phyloP scores from a whole-genome alignment of 2,797 vertebrate species.

The Chromobotia macracanthus region DNA sequence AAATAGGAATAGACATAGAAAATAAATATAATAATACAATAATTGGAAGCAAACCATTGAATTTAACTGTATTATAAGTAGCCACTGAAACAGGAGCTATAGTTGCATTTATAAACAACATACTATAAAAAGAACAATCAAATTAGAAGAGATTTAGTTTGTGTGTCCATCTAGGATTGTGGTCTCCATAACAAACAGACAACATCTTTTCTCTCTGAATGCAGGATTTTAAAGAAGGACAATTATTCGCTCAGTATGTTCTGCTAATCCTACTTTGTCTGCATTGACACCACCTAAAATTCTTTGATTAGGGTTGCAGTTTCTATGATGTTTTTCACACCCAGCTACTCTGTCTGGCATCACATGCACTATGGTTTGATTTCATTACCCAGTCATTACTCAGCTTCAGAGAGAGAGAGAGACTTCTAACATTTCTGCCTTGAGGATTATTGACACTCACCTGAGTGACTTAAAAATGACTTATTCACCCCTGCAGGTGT shows the following conservation, averaged over 20 bases:
- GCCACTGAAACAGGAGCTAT: slow-evolving; percentile 32
- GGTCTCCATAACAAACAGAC: slow-evolving; percentile 53
- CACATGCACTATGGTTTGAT: slow-evolving; percentile 56
- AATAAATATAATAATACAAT: slow-evolving; percentile 30
- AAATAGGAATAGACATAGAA: slow-evolving; percentile 47
- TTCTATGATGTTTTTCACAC: slow-evolving; percentile 5
- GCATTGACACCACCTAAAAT: slow-evolving; percentile 79
- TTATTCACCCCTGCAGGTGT: slow-evolving; percentile 83
- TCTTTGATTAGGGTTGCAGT: slow-evolving; percentile 77
- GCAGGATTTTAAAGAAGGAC: slow-evolving; percentile 75
- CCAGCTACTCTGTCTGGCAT: neutral
- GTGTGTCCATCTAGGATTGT: slow-evolving; percentile 27
- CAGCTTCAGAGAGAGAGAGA: slow-evolving; percentile 68
- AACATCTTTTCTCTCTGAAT: slow-evolving; percentile 70
- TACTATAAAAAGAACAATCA: slow-evolving; percentile 34
- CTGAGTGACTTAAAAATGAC: slow-evolving; percentile 82
- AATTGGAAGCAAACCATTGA: slow-evolving; percentile 37
- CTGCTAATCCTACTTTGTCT: slow-evolving; percentile 80
- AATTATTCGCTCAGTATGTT: slow-evolving; percentile 83
- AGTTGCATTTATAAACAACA: slow-evolving; percentile 51
- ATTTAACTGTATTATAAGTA: slow-evolving; percentile 43
- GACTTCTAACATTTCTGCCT: slow-evolving; percentile 65
- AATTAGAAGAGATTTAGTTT: slow-evolving; percentile 27
- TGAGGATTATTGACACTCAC: slow-evolving; percentile 70
- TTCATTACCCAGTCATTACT: slow-evolving; percentile 75